Evolutionary conservation across 2,888 invertebrate species (phyloP), one percentile per base, ranked within the genome.

Genomic region (Galeopsomyia nigrocyanea): DNA sequence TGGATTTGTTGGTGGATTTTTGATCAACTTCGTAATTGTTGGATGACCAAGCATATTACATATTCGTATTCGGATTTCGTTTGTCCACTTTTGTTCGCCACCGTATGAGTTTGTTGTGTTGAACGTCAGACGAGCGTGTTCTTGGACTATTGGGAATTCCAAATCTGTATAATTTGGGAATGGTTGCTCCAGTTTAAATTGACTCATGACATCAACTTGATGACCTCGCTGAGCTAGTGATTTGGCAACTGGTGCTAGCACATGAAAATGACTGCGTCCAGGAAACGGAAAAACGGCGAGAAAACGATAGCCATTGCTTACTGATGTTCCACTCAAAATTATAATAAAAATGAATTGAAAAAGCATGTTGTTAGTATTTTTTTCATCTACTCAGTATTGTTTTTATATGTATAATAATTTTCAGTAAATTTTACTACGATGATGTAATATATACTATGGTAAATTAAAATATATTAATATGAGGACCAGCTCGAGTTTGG

Each of bases 151-250:
- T n/a, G 14, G 55, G n/a, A 60, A 56, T 49, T 57, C 58, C 9
- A 76, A 65, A 6, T 74, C 71, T 0, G 74, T 76, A 16, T 69
- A 75, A 49, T 72, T 72, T 14, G 65, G 62, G 22, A 69, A 62
- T 6, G 50, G 62, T 17, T 72, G 50, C 13, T 62, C 56, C 13
- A 57, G 22, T 14, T 61, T 57, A 58, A 63, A 69, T 46, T 46
- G 62, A n/a, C 63, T 63, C 5, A 72, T 50, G 1, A 72, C 69
- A 16, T 75, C 74, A 7, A 75, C 71, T 46, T 72, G 63, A 57
- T 75, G 75, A 10, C 75, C 75, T 16, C n/a, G 39, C 17, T 21
- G 46, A 1, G 72, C 65, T 5, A 72, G 47, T 0, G 31, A 57
- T 60, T 72, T 66, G 2, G 19, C 51, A 10, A 75, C 16, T 49